These are phyloP conservation scores for Philereme vetulata DNA, from an alignment of 2,888 invertebrate species.

Conservation along the genomic window DNA sequence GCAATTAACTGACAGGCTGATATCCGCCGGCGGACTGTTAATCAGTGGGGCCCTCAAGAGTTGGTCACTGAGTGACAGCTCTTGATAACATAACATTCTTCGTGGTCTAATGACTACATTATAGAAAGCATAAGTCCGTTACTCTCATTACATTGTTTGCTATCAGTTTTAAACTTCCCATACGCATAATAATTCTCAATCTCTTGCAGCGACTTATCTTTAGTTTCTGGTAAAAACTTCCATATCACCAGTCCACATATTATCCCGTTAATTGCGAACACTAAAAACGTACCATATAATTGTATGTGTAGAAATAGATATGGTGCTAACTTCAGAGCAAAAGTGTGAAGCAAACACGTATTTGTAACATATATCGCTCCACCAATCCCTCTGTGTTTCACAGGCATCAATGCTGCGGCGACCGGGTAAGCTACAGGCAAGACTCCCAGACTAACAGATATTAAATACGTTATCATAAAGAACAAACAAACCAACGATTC, in stretches of 20 bases:
- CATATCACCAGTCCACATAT: constrained; percentile 24
- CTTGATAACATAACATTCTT: no score
- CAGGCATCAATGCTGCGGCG: constrained; percentile 34
- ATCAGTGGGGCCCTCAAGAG: no score
- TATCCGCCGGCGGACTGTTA: no score
- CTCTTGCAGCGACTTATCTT: constrained; percentile 30
- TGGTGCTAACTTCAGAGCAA: constrained; percentile 32
- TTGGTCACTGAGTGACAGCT: no score
- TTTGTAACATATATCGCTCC: constrained; percentile 29
- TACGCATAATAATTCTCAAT: constrained; percentile 31
- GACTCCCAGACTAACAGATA: not conserved
- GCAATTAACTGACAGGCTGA: no score
- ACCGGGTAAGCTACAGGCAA: constrained; percentile 8
- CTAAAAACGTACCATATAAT: not conserved
- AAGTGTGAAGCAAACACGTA: constrained; percentile 28
- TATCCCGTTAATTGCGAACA: not conserved
- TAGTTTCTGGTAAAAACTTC: constrained; percentile 35
- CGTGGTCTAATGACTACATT: no score
- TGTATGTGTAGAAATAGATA: constrained; percentile 19
- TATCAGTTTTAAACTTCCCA: not conserved
- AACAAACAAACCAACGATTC: not conserved
- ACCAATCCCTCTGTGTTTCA: constrained; percentile 37
- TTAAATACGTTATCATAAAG: not conserved
- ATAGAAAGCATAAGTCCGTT: not conserved
- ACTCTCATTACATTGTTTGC: not conserved